Evolutionary conservation across 2,888 invertebrate species (phyloP).

Genomic region (Melieria omissa): DNA sequence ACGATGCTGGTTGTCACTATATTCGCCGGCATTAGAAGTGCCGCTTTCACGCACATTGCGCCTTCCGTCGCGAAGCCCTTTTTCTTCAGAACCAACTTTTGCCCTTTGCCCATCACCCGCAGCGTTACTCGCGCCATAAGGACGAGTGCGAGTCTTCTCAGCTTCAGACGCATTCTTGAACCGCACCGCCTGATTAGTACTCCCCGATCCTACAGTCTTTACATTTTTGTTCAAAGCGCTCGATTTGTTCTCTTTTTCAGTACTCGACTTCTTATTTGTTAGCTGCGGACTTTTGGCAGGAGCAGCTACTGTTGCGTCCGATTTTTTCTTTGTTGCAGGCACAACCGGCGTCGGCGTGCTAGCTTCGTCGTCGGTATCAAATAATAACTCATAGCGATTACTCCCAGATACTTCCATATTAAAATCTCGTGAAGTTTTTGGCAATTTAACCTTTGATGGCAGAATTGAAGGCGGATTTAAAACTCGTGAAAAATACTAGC

Average conservation of each 20-base stretch:
- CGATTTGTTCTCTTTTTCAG: constrained; percentile 63
- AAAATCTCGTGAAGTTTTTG: neutral
- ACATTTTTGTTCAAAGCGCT: constrained; percentile 55
- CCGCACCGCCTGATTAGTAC: neutral
- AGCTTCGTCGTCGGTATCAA: constrained; percentile 59
- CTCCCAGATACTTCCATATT: constrained; percentile 61
- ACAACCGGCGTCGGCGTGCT: constrained; percentile 23
- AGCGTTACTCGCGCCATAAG: constrained; percentile 13
- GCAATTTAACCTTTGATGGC: neutral
- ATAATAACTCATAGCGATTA: constrained; percentile 65
- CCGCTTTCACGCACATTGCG: constrained; percentile 70
- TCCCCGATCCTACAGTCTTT: constrained; percentile 33
- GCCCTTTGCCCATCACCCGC: constrained; percentile 17
- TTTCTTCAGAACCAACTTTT: constrained; percentile 7
- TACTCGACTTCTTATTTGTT: constrained; percentile 41
- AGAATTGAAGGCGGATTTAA: neutral
- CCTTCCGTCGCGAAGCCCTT: constrained; percentile 47
- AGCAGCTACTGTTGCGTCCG: constrained; percentile 43
- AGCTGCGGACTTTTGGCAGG: constrained; percentile 23
- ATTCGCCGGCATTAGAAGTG: constrained; percentile 67
- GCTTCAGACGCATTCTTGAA: neutral
- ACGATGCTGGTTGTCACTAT: constrained; percentile 64
- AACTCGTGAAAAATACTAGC: neutral
- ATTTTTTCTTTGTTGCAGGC: constrained; percentile 48
- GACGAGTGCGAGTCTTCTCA: constrained; percentile 8